phyloP scores from a whole-genome alignment of 2,888 invertebrate species.

The Merodon equestris region DNA sequence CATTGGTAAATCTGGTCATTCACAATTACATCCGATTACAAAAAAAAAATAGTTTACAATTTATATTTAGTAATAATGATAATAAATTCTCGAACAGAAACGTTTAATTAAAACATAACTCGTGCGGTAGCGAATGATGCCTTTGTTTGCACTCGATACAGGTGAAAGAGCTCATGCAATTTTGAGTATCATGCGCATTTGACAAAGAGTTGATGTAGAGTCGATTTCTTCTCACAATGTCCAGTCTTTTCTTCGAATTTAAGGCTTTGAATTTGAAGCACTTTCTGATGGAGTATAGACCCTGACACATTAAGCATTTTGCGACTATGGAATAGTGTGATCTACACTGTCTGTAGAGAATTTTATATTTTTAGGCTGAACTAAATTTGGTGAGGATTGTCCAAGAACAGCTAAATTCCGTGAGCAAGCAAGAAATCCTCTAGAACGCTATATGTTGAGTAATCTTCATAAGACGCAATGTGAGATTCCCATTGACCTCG shows the following conservation, averaged over 20 bases:
- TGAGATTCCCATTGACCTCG: too few relatives aligned
- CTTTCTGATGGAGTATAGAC: slow-evolving; percentile 28
- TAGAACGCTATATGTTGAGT: slow-evolving; percentile 6
- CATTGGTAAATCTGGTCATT: too few relatives aligned
- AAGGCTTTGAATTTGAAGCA: slow-evolving; percentile 33
- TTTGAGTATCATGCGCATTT: slow-evolving; percentile 18
- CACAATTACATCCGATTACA: too few relatives aligned
- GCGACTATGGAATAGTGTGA: neutral
- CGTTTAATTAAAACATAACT: too few relatives aligned
- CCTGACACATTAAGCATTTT: slow-evolving; percentile 9
- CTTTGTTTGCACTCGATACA: neutral
- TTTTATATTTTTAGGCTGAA: neutral
- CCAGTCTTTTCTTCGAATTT: neutral
- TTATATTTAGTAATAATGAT: too few relatives aligned
- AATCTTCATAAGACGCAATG: too few relatives aligned
- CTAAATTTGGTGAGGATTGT: too few relatives aligned
- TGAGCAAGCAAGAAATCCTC: too few relatives aligned
- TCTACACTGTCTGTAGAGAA: neutral
- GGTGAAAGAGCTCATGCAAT: slow-evolving; percentile 10
- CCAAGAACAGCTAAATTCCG: too few relatives aligned
- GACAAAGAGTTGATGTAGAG: slow-evolving; percentile 17
- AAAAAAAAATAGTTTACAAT: too few relatives aligned
- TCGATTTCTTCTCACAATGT: neutral
- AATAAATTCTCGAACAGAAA: too few relatives aligned
- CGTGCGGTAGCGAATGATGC: too few relatives aligned